Evolutionary conservation across 2,888 invertebrate genomes (phyloP).

Genomic region (Tolmerus cingulatus): DNA sequence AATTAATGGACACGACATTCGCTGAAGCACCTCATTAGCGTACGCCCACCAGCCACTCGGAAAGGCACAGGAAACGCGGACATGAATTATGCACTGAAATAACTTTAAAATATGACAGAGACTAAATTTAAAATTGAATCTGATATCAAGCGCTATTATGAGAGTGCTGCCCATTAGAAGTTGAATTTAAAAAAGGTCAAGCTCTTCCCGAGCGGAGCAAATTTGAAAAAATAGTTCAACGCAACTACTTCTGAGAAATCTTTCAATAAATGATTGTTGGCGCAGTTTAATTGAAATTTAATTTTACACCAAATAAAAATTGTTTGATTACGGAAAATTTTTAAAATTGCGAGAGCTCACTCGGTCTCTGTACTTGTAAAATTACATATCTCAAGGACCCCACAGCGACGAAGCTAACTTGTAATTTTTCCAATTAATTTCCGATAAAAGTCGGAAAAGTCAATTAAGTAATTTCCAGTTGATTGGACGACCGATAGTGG

Average conservation of each 20-base stretch:
- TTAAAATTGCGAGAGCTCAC: neutral
- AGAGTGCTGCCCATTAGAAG: neutral
- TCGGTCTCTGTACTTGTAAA: neutral
- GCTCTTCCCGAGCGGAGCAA: neutral
- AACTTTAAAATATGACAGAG: neutral
- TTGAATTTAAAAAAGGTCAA: neutral
- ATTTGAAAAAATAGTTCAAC: neutral
- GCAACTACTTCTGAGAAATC: neutral
- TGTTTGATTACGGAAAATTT: neutral
- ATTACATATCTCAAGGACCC: neutral
- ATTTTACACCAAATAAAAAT: neutral
- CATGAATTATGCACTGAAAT: neutral
- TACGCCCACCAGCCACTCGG: neutral
- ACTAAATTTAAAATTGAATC: neutral
- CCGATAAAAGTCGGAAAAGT: neutral
- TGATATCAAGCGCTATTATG: neutral
- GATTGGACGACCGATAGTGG: neutral
- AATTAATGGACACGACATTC: neutral
- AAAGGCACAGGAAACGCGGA: neutral
- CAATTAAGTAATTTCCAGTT: constrained; percentile 24
- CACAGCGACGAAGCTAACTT: neutral
- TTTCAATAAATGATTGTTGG: neutral
- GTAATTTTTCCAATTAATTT: constrained; percentile 18
- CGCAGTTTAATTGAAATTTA: neutral
- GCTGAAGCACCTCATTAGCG: neutral